These are phyloP conservation scores for Laupala kohalensis DNA, from an alignment of 1,140 invertebrate genomes.

Conservation along the genomic window DNA sequence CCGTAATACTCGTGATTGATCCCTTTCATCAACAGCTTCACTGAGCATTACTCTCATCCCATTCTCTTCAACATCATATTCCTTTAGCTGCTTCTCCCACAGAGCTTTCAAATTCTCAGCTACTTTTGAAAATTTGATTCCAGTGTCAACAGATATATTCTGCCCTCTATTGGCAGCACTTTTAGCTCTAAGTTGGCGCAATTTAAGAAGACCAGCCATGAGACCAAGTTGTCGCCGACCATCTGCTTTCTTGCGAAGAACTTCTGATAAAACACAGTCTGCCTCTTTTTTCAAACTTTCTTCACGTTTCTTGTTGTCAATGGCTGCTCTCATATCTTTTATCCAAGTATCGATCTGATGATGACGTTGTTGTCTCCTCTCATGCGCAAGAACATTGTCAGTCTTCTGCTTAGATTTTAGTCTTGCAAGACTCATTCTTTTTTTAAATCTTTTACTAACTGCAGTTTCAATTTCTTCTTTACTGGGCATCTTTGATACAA, in stretches of 20 bases:
- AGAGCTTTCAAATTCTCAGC: conserved; percentile 29
- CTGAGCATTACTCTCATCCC: conserved; percentile 34
- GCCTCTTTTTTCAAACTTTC: conserved; percentile 49
- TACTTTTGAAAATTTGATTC: background rate
- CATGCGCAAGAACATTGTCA: conserved; percentile 29
- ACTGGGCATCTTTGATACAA: background rate
- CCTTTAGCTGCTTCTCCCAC: conserved; percentile 30
- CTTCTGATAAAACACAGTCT: conserved; percentile 51
- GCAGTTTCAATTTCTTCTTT: conserved; percentile 29
- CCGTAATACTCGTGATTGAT: conserved; percentile 16
- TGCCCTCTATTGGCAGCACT: conserved; percentile 45
- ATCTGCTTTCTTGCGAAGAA: conserved; percentile 50
- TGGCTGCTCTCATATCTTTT: conserved; percentile 41
- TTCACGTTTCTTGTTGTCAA: conserved; percentile 45
- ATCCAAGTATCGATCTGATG: conserved; percentile 46
- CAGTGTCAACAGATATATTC: conserved; percentile 26
- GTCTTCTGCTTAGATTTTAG: conserved; percentile 29
- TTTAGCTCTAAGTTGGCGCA: conserved; percentile 43
- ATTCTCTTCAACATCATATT: conserved; percentile 36
- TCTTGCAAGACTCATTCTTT: conserved; percentile 37
- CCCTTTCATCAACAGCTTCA: conserved; percentile 19
- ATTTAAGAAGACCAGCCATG: conserved; percentile 43
- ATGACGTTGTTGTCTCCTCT: conserved; percentile 30
- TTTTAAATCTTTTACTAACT: conserved; percentile 37
- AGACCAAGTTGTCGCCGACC: conserved; percentile 45